Evolutionary conservation across 2,888 invertebrate species (phyloP).

Genomic region (Drosophila atroscutellata): DNA sequence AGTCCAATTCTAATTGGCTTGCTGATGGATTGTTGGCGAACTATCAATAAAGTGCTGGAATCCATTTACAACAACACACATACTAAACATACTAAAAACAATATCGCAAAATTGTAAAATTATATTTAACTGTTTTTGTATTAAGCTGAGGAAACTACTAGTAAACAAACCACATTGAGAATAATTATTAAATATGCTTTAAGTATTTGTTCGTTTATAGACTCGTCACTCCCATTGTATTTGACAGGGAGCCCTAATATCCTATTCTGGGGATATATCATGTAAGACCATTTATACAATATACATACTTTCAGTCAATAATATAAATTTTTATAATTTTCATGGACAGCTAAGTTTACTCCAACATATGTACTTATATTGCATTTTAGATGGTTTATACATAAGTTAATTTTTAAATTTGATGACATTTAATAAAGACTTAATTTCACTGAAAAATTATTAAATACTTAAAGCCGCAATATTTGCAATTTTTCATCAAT

Average conservation of each 20-base stretch:
- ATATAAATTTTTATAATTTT: constrained; percentile 55
- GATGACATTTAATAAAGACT: constrained; percentile 71
- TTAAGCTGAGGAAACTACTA: constrained; percentile 20
- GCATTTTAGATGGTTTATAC: constrained; percentile 68
- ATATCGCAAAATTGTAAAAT: constrained; percentile 27
- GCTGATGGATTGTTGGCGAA: constrained; percentile 5
- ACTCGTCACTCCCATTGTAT: constrained; percentile 44
- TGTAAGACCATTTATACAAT: constrained; percentile 48
- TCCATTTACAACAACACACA: constrained; percentile 13
- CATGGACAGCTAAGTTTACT: constrained; percentile 53
- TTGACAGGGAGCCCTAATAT: constrained; percentile 48
- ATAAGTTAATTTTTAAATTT: constrained; percentile 67
- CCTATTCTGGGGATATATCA: constrained; percentile 41
- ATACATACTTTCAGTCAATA: constrained; percentile 50
- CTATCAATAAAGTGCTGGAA: constrained; percentile 21
- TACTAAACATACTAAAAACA: background rate
- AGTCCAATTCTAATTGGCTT: background rate
- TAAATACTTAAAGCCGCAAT: constrained; percentile 8
- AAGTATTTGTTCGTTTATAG: constrained; percentile 48
- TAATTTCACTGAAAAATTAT: constrained; percentile 61
- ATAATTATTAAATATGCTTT: constrained; percentile 43
- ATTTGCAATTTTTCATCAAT: background rate
- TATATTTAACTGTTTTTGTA: constrained; percentile 16
- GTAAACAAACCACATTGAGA: constrained; percentile 20
- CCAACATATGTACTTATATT: constrained; percentile 68